Evolutionary conservation across 2,797 vertebrate species (phyloP), one percentile per base, ranked within the genome.

Genomic region (Lacerta bilineata): DNA sequence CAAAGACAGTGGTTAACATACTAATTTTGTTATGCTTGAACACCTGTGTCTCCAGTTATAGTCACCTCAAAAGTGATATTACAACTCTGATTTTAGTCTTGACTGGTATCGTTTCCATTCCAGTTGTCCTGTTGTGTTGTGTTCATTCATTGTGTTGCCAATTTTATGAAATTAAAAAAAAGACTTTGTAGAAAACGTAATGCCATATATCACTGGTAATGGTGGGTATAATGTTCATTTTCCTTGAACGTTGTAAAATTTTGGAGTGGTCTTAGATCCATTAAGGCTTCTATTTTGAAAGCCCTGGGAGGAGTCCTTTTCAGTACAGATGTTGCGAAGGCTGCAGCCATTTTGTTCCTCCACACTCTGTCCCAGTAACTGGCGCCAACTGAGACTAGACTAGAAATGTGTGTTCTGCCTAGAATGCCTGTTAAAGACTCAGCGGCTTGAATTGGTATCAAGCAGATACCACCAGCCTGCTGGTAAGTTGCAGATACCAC

Each of bases 1-100:
- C 8, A 39, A 39, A 33, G 77, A 79, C 29, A 66, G 15, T n/a
- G 61, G 18, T 66, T 23, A 25, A 64, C 23, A 15, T 64, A 25
- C 55, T 81, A 64, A 27, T 81, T 81, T 64, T 33, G 50, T 23
- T 64, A 5, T 59, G 43, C 7, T 13, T 55, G 13, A 78, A 46
- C 3, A 80, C 17, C 76, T 76, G 39, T 75, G 5, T 41, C 2
- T 15, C 72, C 3, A 3, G 7, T 23, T 68, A 68, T 68, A 68
- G 25, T 68, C 23, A 50, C 43, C 25, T 78, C 27, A 78, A 43
- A 27, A n/a, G 50, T 80, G 10, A 36, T 55, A 43, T 61, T 80
- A 61, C n/a, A 61, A 9, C 55, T 61, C n/a, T 80, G 79, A 80
- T 61, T 80, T 80, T 80, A 80, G 79, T 33, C n/a, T 80, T 80